Conservation (phyloP, 2,888 invertebrate species). For the Eupithecia dodoneata region DNA sequence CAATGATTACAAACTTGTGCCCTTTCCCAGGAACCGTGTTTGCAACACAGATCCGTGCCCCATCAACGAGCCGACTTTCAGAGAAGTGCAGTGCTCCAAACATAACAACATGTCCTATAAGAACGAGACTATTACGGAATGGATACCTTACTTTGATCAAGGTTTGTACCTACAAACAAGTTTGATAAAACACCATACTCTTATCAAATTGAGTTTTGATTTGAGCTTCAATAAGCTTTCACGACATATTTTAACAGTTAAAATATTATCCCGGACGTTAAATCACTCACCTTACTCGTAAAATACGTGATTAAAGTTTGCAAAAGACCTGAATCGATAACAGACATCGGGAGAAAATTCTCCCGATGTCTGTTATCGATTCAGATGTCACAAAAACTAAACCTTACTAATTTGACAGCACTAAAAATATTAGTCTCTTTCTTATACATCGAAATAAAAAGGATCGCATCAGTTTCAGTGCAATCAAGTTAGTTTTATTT, state of each 20-base stretch:
- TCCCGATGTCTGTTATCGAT: too few relatives aligned
- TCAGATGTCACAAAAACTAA: background rate
- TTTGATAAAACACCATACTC: background rate
- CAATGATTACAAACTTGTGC: slow-evolving; percentile 29
- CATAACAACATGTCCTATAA: slow-evolving; percentile 88
- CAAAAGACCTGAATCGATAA: too few relatives aligned
- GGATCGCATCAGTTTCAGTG: background rate
- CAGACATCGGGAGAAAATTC: background rate
- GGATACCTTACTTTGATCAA: slow-evolving; percentile 90
- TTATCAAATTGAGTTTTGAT: too few relatives aligned
- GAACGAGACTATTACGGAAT: slow-evolving; percentile 86
- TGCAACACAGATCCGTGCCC: slow-evolving; percentile 92
- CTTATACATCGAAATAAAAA: background rate
- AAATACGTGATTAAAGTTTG: background rate
- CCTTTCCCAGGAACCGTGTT: slow-evolving; percentile 86
- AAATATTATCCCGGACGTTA: background rate
- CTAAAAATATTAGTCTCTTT: background rate
- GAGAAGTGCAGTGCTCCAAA: slow-evolving; percentile 90
- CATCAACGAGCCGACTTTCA: slow-evolving; percentile 87
- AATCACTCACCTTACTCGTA: background rate
- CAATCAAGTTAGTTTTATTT: background rate
- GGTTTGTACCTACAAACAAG: slow-evolving; percentile 67
- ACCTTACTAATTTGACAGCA: background rate
- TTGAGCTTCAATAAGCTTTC: background rate
- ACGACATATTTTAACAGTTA: background rate